Conservation (phyloP, 2,113 vertebrate genomes). For the Malurus cyaneus region DNA sequence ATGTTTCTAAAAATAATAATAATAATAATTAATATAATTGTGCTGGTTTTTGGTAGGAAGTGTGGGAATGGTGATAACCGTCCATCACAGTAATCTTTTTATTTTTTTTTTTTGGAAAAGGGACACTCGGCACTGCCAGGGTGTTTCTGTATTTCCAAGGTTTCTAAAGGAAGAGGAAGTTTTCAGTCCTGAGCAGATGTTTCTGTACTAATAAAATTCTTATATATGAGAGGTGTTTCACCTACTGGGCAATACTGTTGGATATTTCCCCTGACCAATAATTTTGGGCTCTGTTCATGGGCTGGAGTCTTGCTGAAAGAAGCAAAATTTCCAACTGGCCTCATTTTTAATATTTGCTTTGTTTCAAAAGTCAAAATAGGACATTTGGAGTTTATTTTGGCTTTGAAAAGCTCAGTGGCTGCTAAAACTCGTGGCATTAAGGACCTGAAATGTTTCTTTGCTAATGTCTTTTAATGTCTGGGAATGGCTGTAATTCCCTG, state of each 20-base stretch:
- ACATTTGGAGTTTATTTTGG: background rate
- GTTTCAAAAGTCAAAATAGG: background rate
- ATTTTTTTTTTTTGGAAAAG: background rate
- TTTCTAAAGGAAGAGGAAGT: background rate
- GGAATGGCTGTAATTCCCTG: background rate
- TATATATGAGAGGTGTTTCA: background rate
- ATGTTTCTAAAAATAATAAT: background rate
- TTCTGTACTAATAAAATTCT: background rate
- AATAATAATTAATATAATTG: too few species aligned
- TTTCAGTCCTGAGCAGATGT: background rate
- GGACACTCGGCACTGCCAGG: rapidly evolving
- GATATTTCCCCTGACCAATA: background rate
- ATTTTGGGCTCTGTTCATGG: background rate
- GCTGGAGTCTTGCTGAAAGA: background rate
- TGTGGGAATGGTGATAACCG: background rate
- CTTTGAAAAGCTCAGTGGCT: background rate
- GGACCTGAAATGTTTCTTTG: background rate
- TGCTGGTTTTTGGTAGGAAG: background rate
- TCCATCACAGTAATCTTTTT: rapidly evolving
- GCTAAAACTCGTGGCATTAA: background rate
- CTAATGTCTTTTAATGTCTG: background rate
- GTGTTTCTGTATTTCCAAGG: background rate
- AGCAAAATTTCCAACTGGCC: background rate
- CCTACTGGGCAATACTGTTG: background rate
- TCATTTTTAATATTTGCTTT: background rate